phyloP scores from a whole-genome alignment of 2,113 vertebrate genomes.

The Myiopsitta monachus region DNA sequence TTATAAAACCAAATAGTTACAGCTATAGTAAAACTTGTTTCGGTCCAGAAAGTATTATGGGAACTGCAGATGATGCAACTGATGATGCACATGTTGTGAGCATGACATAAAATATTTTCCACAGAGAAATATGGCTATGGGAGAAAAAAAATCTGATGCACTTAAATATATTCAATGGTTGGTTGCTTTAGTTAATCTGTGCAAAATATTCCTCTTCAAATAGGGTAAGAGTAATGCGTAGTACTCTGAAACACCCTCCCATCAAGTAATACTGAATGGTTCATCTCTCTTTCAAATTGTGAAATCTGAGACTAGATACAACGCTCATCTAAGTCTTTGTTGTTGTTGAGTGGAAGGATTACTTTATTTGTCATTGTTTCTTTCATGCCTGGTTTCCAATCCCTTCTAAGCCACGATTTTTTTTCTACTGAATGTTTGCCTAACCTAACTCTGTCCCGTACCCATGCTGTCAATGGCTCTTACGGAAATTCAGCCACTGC shows the following conservation, averaged over 20 bases:
- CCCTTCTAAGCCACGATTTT: not conserved
- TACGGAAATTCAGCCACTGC: not conserved
- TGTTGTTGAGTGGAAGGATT: not conserved
- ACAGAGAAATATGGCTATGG: not conserved
- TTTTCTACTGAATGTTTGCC: not conserved
- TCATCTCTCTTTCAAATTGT: not conserved
- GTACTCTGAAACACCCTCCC: not conserved
- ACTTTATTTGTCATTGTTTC: not conserved
- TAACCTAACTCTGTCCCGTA: not conserved
- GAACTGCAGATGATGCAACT: not conserved
- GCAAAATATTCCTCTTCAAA: not conserved
- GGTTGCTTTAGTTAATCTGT: not conserved
- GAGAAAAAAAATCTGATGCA: not conserved
- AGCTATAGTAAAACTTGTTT: not conserved
- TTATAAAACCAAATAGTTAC: not conserved
- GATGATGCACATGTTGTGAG: not conserved
- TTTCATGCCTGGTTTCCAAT: not conserved
- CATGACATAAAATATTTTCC: not conserved
- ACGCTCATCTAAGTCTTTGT: not conserved
- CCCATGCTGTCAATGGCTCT: not conserved
- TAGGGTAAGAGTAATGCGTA: not conserved
- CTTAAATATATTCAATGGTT: not conserved
- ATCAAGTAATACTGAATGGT: not conserved
- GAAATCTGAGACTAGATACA: not conserved
- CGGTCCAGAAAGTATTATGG: not conserved